These are phyloP conservation scores for Amazona guildingii DNA, from an alignment of 2,113 vertebrate genomes.

Conservation along the genomic window DNA sequence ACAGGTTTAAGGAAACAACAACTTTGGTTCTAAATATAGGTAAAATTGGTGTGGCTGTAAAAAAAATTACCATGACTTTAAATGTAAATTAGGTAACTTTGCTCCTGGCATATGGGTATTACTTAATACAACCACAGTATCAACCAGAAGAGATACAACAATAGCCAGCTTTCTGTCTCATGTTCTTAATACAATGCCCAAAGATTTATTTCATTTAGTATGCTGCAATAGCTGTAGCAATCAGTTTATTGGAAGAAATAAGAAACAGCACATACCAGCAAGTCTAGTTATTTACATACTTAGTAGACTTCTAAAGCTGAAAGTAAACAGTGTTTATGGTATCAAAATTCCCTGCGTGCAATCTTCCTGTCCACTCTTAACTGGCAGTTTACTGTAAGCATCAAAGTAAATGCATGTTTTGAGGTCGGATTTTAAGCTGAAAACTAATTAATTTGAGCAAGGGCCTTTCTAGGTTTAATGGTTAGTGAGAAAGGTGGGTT, in stretches of 20 bases:
- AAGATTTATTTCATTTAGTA: background rate
- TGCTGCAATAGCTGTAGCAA: background rate
- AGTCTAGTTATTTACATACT: background rate
- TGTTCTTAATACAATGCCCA: background rate
- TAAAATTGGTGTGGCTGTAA: background rate
- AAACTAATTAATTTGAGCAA: background rate
- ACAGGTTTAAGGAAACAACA: background rate
- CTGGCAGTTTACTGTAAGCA: slow-evolving; percentile 2
- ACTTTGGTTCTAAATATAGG: background rate
- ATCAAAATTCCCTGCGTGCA: background rate
- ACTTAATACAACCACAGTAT: background rate
- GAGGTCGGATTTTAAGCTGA: background rate
- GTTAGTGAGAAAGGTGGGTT: background rate
- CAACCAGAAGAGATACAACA: background rate
- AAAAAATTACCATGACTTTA: background rate
- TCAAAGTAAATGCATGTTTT: background rate
- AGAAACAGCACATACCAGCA: background rate
- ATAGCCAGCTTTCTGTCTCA: background rate
- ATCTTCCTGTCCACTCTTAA: background rate
- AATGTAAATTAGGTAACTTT: background rate
- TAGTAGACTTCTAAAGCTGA: background rate
- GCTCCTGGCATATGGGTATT: background rate
- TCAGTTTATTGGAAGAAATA: background rate
- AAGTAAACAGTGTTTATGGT: slow-evolving; percentile 1
- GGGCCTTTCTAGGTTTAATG: background rate